Evolutionary conservation across 2,113 vertebrate genomes (phyloP), one percentile per base, ranked within the genome.

Genomic region (Paralichthys olivaceus): DNA sequence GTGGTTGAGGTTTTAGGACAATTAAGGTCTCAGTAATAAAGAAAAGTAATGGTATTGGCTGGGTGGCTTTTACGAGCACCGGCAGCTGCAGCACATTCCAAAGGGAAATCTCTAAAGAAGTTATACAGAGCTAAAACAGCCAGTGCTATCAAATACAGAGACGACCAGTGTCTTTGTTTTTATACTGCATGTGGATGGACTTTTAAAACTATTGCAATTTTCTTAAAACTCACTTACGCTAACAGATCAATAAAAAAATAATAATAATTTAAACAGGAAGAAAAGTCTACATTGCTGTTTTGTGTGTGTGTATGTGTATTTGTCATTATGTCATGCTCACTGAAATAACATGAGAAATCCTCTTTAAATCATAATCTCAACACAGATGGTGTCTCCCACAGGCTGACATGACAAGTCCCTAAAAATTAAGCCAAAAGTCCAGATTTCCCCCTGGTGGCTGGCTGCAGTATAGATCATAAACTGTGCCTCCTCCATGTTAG

Each of bases 41-140:
- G 72, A 62, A 34, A 55, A 34, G 45, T 61, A 63, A 74, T 28
- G 62, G 51, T 59, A 81, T 72, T 75, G 55, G 53, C 29, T 32
- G 67, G 71, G 65, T 62, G 51, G 66, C 54, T 77, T 69, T 84
- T 73, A 70, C 0, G 7, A 64, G 40, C 40, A 5, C 25, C 53
- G 51, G 22, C 25, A 63, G 59, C 22, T 60, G 62, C 1, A 66
- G 43, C 60, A 43, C 64, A 54, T 28, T 66, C 55, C 25, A 63
- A 40, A 51, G 59, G 64, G 28, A 84, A 56, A 70, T 58, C 34
- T 63, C 23, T 15, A 53, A 65, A 70, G 29, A 62, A 55, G 47
- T 20, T 34, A 25, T 28, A 17, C n/a, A 54, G 60, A 51, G 28
- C 17, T 68, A 32, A 66, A 60, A 58, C 55, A 58, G 29, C 20